A percentile compares a stretch with the other conserved stretches of the same genome.
phyloP scores from a whole-genome alignment of 2,797 vertebrate genomes.

The Bovichtus diacanthus region DNA sequence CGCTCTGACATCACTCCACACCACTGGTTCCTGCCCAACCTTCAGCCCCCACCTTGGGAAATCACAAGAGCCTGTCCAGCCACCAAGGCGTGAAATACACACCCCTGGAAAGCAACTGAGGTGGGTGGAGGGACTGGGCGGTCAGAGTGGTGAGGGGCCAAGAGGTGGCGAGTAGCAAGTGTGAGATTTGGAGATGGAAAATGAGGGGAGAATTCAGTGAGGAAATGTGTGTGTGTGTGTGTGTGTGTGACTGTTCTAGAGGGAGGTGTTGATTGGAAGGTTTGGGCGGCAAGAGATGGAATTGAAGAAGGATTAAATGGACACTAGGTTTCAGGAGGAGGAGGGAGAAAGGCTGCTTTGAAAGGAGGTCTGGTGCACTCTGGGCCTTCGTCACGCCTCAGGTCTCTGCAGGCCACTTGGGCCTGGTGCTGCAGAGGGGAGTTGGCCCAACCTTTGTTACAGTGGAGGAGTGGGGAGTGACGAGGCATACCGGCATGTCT shows the following conservation, averaged over 20 bases:
- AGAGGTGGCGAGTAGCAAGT: slow-evolving; percentile 60
- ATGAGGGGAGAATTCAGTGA: slow-evolving; percentile 44
- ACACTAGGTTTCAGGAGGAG: slow-evolving; percentile 67
- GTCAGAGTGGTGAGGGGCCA: slow-evolving; percentile 41
- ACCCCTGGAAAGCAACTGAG: slow-evolving; percentile 71
- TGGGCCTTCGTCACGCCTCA: slow-evolving; percentile 82
- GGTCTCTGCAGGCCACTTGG: slow-evolving; percentile 71
- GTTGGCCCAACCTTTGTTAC: slow-evolving; percentile 75
- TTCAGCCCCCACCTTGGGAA: slow-evolving; percentile 79
- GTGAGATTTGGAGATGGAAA: slow-evolving; percentile 62
- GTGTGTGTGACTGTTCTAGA: slow-evolving; percentile 42
- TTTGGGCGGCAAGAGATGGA: slow-evolving; percentile 74
- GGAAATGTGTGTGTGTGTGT: slow-evolving; percentile 45
- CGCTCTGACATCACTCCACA: slow-evolving; percentile 79
- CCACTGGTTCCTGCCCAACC: slow-evolving; percentile 72
- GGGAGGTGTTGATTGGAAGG: slow-evolving; percentile 65
- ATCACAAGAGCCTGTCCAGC: slow-evolving; percentile 78
- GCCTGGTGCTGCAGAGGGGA: slow-evolving; percentile 72
- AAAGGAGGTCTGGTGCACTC: slow-evolving; percentile 67
- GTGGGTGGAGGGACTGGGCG: slow-evolving; percentile 53
- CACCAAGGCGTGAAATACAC: slow-evolving; percentile 79
- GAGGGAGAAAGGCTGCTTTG: slow-evolving; percentile 43
- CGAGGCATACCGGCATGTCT: slow-evolving; percentile 80
- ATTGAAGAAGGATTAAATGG: slow-evolving; percentile 81
- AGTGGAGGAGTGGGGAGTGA: slow-evolving; percentile 79